Evolutionary conservation across 1,140 invertebrate genomes (phyloP), one percentile per base, ranked within the genome.

Genomic region (Frieseomelitta varia): DNA sequence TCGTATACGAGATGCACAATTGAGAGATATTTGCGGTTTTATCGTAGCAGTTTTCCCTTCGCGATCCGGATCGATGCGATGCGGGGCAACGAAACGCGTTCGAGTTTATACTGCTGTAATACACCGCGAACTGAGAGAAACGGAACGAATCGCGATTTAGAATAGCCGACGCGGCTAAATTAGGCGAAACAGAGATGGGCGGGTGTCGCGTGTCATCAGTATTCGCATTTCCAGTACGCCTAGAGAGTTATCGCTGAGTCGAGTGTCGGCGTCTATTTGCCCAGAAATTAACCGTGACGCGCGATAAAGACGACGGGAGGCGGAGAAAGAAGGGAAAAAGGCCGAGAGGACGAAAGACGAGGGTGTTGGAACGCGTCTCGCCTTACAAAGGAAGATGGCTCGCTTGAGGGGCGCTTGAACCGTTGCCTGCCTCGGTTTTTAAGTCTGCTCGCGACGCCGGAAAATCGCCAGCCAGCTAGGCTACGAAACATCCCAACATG

Each of bases 381-480:
- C 24, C 12, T 53, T 58, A 77, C 74, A 77, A 82, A 82, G 74
- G 19, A 12, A 53, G 14, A 27, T 27, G 63, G 21, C 76, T 65
- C 67, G 77, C 58, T 79, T 10, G 67, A 84, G 30, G 77, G 67
- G 17, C 76, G 67, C 51, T 79, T 65, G 39, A 65, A 65, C 76
- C 76, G 77, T 79, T 72, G 51, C 76, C 39, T 47, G 76, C 21
- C 19, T 8, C 34, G 69, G 61, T 55, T 82, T 30, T 82, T 82
- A 56, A 77, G 81, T 51, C 72, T 77, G 81, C 63, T 68, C 63
- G 81, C 30, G n/a, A 77, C 53, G 15, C 19, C 53, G 81, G 11
- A 77, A 82, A 82, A 82, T 82, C 74, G 74, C 39, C 4, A 82
- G 74, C 24, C 74, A 68, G 81, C 73, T 19, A 39, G 81, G 39